Percentiles rank a stretch among this genome's conserved stretches.
These are phyloP conservation scores for Bovichtus diacanthus DNA, from an alignment of 2,797 vertebrate species.

Conservation along the genomic window DNA sequence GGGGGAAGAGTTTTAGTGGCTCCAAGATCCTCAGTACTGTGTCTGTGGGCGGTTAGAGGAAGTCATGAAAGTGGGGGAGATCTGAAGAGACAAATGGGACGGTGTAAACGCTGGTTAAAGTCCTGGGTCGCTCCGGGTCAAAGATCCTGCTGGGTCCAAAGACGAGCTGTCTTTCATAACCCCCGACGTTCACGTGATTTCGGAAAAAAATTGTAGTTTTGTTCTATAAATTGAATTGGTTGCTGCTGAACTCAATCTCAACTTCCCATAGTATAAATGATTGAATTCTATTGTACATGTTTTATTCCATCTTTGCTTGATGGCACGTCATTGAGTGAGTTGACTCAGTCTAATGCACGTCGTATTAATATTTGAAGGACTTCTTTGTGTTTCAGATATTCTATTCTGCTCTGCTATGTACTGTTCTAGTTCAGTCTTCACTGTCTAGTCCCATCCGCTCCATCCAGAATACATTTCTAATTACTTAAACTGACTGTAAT, in stretches of 20 bases:
- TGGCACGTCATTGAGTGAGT: neutral
- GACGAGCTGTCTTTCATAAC: too few species aligned
- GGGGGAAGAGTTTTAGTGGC: constrained; percentile 57
- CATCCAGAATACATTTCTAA: constrained; percentile 27
- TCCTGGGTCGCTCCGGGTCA: neutral
- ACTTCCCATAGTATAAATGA: constrained; percentile 22
- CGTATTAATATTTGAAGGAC: neutral
- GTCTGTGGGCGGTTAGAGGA: constrained; percentile 61
- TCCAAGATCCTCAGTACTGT: constrained; percentile 33
- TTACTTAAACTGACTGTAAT: constrained; percentile 30
- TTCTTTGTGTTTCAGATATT: neutral
- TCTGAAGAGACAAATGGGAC: constrained; percentile 70
- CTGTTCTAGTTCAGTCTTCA: constrained; percentile 8
- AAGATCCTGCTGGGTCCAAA: neutral
- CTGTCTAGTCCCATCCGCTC: constrained; percentile 9
- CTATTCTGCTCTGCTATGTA: neutral
- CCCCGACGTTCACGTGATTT: too few species aligned
- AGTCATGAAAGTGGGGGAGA: constrained; percentile 41
- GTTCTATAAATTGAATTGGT: constrained; percentile 16
- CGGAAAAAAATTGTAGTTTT: too few species aligned
- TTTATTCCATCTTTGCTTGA: constrained; percentile 26
- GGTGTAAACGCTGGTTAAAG: constrained; percentile 48
- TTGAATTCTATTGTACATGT: neutral
- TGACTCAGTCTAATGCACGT: too few species aligned
- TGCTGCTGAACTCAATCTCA: constrained; percentile 38